These are phyloP conservation scores for Thalassarche chlororhynchos DNA, from an alignment of 2,113 vertebrate species.

Conservation along the genomic window DNA sequence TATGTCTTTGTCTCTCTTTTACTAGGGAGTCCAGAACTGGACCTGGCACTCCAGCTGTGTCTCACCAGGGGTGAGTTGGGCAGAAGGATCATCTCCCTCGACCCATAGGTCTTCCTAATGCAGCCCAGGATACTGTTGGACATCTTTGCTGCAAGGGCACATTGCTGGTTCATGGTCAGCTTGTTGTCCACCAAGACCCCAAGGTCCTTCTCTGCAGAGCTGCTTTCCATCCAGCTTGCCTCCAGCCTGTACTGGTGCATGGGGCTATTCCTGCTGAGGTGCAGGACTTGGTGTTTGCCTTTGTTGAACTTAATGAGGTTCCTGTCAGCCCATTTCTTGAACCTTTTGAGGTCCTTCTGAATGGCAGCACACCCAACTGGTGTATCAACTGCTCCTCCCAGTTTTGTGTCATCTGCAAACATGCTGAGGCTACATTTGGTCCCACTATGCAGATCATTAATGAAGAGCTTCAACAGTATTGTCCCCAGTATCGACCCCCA, in stretches of 20 bases:
- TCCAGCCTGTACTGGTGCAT: neutral
- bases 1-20: neutral
- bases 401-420: neutral
- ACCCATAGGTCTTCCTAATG: neutral
- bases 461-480: neutral
- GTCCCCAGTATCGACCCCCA: too few relatives aligned
- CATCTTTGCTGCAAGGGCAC: neutral
- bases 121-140: neutral
- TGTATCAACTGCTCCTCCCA: neutral
- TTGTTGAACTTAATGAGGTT: neutral
- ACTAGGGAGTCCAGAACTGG: neutral
- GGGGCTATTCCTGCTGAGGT: neutral
- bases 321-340: neutral
- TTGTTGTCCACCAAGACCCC: neutral
- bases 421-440: neutral
- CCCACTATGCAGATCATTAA: neutral
- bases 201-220: neutral
- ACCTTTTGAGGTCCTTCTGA: neutral
- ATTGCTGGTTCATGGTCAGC: neutral
- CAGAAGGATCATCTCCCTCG: neutral
- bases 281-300: neutral
- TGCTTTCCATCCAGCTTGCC: neutral
- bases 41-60: neutral
- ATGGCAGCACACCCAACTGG: neutral
- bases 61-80: neutral